Base-by-base conservation (phyloP, 2,797 vertebrate species). In the Pagetopsis macropterus region DNA sequence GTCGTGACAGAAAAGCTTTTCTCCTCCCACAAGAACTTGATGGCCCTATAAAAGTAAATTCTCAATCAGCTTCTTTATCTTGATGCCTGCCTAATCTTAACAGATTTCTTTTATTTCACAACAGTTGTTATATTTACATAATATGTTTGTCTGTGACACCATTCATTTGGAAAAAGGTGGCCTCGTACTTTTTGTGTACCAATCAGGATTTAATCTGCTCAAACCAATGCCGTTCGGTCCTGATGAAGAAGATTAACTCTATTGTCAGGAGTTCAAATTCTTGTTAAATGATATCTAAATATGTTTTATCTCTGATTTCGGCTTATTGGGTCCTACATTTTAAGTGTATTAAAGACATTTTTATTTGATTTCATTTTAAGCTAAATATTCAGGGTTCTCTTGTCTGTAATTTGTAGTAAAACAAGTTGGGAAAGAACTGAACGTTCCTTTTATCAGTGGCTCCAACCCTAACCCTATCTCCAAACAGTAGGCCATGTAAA, bases 391-490 rank as follows among this genome's bases (percentile, higher is more conserved):
- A 3, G 9, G 33, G 10, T 45, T 40, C 21, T 43, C 6, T 40
- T 57, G 43, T 9, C 37, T 64, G 15, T 46, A 31, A 61, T 61
- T 9, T 43, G 21, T 41, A 50, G 3, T 37, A 45, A 66, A 19
- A 40, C 43, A 61, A 37, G n/a, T n/a, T 65, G 17, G 52, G 9
- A 19, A 62, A 58, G 51, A 37, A 7, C 33, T 68, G 19, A 23
- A 9, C 41, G 40, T 1, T 31, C 27, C 46, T 74, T 75, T 70
- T 40, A 58, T 76, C 73, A 46, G 9, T 52, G 9, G 17, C 10
- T 58, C 13, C 37, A n/a, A n/a, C n/a, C n/a, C n/a, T n/a, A n/a
- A n/a, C n/a, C 27, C 63, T 67, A 78, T 70, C 65, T 70, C 33
- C 19, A 31, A 70, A 9, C 70, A 59, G 9, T 9, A 62, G 64